Base-by-base conservation (phyloP, 2,797 vertebrate genomes). In the Cottoperca gobio region DNA sequence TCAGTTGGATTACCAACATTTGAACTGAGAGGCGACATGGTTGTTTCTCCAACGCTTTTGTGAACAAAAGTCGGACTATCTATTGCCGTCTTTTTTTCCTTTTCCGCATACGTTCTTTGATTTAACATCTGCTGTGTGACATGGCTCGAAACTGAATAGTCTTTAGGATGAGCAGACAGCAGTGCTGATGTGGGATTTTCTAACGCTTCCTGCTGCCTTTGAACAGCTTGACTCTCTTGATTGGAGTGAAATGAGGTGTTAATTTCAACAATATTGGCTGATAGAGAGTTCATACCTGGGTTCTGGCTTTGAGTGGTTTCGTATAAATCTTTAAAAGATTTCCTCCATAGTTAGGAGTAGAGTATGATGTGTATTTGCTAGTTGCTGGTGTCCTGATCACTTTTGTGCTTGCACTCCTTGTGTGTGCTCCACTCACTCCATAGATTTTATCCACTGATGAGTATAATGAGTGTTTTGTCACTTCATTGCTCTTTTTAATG, bases 81-180 rank as follows among this genome's bases (percentile, higher is more conserved):
- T 60, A 63, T 55, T 9, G 8, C 23, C 24, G 54, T 64, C 74
- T 72, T 81, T 33, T 80, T 79, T 70, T 81, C 37, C 3, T 71
- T 62, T 65, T 60, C 63, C 8, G 7, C 59, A 63, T 84, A 39
- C 37, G 78, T 62, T 57, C 75, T 71, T 82, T 1, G 62, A 62
- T 70, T 69, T 46, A 83, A 54, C 63, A 83, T 87, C 82, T 86
- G 82, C 78, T 86, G 60, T 68, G 78, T 83, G 84, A 85, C 81
- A 79, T 66, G 77, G 88, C 76, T 86, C 65, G 88, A 86, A 87
- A 84, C 33, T 58, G 82, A 86, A 88, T 61, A 79, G 68, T 64
- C 54, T 79, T 86, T 63, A 61, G 81, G 53, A 62, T 19, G 63
- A 26, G 57, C 67, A 79, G 84, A 82, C 78, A 70, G 68, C 76